A percentile compares a stretch with the other conserved stretches of the same genome.
Evolutionary conservation across 2,888 invertebrate genomes (phyloP).

Genomic region (Heliothis peltigera): DNA sequence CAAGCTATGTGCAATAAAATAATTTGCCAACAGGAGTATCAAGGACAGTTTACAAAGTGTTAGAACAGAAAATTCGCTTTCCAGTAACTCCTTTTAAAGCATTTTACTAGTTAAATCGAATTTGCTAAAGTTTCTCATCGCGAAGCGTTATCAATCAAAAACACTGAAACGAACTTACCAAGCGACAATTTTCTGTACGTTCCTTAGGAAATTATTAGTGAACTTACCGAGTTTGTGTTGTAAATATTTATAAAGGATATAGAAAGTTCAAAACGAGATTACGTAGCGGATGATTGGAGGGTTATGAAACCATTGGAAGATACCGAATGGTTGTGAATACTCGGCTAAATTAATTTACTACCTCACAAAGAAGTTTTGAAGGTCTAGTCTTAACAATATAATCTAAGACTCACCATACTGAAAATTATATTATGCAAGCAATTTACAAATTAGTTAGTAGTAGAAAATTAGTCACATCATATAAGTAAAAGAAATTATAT

Average conservation of each 20-base stretch:
- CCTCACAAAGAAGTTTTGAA: not conserved
- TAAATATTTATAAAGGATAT: constrained; percentile 47
- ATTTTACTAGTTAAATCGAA: constrained; percentile 53
- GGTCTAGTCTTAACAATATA: not conserved
- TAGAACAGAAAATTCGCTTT: constrained; percentile 12
- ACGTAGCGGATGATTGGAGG: constrained; percentile 17
- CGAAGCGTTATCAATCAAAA: constrained; percentile 60
- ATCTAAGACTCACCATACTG: no score
- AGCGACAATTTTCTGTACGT: constrained; percentile 52
- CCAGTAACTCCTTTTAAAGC: constrained; percentile 41
- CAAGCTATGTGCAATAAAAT: not conserved
- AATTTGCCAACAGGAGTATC: no score
- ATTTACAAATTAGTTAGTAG: no score
- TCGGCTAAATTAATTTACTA: not conserved
- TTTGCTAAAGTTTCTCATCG: constrained; percentile 54
- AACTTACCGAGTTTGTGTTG: constrained; percentile 27
- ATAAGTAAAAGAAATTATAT: no score
- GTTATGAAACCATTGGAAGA: not conserved
- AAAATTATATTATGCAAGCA: no score
- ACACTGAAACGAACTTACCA: constrained; percentile 53
- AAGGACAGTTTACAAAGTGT: constrained; percentile 1
- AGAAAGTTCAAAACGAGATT: constrained; percentile 36
- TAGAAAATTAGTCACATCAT: no score
- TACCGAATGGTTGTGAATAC: not conserved
- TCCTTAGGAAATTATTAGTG: constrained; percentile 51